phyloP scores from a whole-genome alignment of 2,113 vertebrate genomes.

The Circaetus gallicus region DNA sequence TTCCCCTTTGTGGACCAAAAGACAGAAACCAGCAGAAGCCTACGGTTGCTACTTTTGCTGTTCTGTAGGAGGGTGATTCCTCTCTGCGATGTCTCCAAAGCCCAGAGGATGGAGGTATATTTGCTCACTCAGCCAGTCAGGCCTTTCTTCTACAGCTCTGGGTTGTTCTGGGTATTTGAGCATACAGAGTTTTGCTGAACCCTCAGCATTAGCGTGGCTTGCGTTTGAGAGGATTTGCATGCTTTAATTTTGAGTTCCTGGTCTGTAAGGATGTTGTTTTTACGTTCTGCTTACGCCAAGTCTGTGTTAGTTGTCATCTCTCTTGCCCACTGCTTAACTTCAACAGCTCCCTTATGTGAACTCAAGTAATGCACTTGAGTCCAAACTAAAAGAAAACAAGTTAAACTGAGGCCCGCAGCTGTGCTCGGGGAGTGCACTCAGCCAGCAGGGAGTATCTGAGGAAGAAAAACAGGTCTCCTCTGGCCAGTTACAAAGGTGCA shows the following conservation, averaged over 20 bases:
- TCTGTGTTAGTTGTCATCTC: neutral
- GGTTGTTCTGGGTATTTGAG: neutral
- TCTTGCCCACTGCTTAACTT: neutral
- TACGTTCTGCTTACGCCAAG: neutral
- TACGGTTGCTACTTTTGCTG: neutral
- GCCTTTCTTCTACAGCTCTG: neutral
- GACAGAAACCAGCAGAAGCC: neutral
- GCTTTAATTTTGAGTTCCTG: neutral
- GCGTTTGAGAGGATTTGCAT: neutral
- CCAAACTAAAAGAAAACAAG: neutral
- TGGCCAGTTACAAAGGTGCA: neutral
- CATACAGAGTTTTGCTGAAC: neutral
- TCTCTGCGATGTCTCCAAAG: neutral
- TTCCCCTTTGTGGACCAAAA: neutral
- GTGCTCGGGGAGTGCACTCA: neutral
- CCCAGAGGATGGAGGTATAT: neutral
- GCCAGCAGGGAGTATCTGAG: neutral
- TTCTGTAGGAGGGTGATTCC: neutral
- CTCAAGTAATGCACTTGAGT: neutral
- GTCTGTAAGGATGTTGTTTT: neutral
- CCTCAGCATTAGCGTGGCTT: neutral
- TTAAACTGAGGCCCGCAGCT: rapidly evolving
- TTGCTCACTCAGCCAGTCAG: neutral
- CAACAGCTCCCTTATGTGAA: neutral
- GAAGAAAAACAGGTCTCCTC: neutral